Evolutionary conservation across 2,113 vertebrate species (phyloP), one percentile per base, ranked within the genome.

Genomic region (Pomatostomus ruficeps): DNA sequence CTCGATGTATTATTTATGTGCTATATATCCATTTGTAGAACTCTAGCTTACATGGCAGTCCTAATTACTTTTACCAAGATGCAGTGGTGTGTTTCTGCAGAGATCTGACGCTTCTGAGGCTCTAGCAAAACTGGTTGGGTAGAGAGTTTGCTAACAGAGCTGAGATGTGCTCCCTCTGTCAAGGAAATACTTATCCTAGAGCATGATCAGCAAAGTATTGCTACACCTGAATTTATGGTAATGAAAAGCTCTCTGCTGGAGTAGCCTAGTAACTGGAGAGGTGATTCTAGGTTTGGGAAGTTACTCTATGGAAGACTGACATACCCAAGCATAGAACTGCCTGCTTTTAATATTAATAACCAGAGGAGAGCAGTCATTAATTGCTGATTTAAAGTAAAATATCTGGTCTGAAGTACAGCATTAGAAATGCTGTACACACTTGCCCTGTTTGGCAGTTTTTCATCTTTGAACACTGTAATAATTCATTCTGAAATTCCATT

Each of bases 401-500:
- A n/a, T 7, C 31, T 72, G 17, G 17, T 49, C 76, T 23, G 42
- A 79, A 88, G 35, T 26, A 52, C 40, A 67, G 36, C 55, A 20
- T 91, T 92, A 71, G 49, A 63, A 46, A 40, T 59, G 51, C 46
- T 67, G n/a, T 54, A 40, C 18, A 22, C 55, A 21, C n/a, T 9
- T 62, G 48, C 43, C 33, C 57, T 71, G 35, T 52, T 66, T 67
- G 89, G 72, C 36, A 65, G 7, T 71, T 84, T 95, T 92, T 94
- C 4, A 4, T 71, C 26, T 57, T n/a, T 71, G 62, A 84, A 58
- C 58, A 42, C 25, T 92, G 33, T 52, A 78, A 38, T 89, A 81
- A 85, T 46, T 83, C 71, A n/a, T 89, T 25, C 59, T 85, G 82
- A 93, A 89, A 92, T 86, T 91, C 86, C 78, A 55, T 91, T 55